These are phyloP conservation scores for Ammospiza nelsoni DNA, from an alignment of 2,113 vertebrate species.

Conservation along the genomic window DNA sequence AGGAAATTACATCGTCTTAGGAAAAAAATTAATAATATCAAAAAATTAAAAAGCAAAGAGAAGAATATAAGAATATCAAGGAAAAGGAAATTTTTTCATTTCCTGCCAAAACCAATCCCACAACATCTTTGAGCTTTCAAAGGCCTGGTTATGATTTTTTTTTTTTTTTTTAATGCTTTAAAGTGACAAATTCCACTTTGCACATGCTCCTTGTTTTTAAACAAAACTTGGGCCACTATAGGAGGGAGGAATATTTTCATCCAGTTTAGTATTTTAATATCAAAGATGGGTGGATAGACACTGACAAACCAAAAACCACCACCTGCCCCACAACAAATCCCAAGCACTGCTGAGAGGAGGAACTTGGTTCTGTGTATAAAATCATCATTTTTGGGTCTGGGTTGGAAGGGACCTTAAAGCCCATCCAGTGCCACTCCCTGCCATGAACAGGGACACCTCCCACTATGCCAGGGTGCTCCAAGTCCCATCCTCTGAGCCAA, in stretches of 20 bases:
- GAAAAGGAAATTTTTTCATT: conserved; percentile 49
- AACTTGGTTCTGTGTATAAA: background rate
- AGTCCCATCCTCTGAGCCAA: background rate
- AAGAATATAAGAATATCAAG: background rate
- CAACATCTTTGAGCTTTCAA: background rate
- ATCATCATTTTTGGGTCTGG: background rate
- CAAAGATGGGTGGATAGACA: background rate
- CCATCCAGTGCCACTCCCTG: background rate
- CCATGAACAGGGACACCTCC: background rate
- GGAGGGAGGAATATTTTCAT: background rate
- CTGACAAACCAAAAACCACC: background rate
- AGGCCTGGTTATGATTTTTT: background rate
- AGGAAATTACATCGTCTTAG: conserved; percentile 16
- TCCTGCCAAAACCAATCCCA: background rate
- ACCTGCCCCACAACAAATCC: background rate
- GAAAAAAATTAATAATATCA: background rate
- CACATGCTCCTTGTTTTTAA: background rate
- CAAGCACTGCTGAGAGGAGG: background rate
- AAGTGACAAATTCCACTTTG: background rate
- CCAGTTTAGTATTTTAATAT: background rate
- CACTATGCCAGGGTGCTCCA: background rate
- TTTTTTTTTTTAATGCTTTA: background rate
- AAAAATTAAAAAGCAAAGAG: background rate
- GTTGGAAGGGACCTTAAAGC: background rate
- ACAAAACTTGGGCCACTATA: background rate